Evolutionary conservation across 2,113 vertebrate species (phyloP).

Genomic region (Origma solitaria): DNA sequence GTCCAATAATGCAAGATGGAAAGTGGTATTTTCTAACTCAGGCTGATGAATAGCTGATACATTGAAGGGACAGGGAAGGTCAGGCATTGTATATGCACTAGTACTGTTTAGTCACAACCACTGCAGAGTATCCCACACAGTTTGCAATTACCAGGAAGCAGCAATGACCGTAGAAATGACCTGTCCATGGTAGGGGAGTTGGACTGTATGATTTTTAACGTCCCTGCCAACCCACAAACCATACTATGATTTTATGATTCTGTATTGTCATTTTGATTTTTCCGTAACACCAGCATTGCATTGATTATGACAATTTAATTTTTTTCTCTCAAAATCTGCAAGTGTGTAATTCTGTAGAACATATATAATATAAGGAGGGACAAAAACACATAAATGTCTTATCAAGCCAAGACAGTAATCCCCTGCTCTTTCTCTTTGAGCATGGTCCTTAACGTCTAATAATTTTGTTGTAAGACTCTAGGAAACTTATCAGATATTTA

Average conservation of each 20-base stretch:
- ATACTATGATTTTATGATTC: background rate
- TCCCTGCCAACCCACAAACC: background rate
- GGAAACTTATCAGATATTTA: conserved; percentile 45
- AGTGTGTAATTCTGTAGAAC: conserved; percentile 20
- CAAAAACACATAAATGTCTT: conserved; percentile 55
- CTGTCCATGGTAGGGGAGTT: background rate
- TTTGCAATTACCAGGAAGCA: background rate
- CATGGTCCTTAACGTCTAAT: conserved; percentile 53
- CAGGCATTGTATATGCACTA: background rate
- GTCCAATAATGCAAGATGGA: background rate
- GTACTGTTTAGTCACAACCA: background rate
- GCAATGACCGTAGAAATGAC: background rate
- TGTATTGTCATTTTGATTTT: background rate
- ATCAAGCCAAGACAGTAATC: conserved; percentile 53
- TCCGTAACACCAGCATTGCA: background rate
- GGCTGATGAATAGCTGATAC: background rate
- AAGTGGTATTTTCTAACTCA: background rate
- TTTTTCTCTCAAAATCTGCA: conserved; percentile 30
- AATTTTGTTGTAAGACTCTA: conserved; percentile 38
- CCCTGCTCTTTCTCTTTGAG: conserved; percentile 53
- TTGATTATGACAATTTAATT: background rate
- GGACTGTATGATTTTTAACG: background rate
- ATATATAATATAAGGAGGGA: conserved; percentile 32
- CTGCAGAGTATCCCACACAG: background rate
- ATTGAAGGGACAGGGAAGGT: background rate